Evolutionary conservation across 1,140 invertebrate genomes (phyloP), one percentile per base, ranked within the genome.

Genomic region (Varroa destructor): DNA sequence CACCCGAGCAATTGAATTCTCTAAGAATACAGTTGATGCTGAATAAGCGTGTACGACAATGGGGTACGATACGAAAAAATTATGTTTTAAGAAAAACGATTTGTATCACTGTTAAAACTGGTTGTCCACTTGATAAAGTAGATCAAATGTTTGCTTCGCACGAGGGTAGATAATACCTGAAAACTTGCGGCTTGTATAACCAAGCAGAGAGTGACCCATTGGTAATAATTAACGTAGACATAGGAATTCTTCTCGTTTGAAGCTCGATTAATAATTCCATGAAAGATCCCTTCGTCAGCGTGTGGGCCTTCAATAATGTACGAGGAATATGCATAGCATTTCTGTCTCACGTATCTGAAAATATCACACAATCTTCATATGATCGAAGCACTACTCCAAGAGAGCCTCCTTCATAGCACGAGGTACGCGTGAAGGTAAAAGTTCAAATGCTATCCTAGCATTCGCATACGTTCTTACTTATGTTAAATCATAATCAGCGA

Each of bases 151-250:
- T 25, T 25, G 25, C 25, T 25, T 25, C 25, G 25, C 25, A 25
- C 25, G 25, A 25, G 25, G 25, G 25, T 25, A 25, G 25, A 25
- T 25, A 25, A 25, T 14, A 81, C 72, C n/a, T 80, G 78, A 73
- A 80, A 81, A 43, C 79, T 70, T n/a, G 79, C 73, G 10, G 80
- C 79, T 74, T 79, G 78, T 10, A 80, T 56, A 46, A 80, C 75
- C 3, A 81, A 74, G 6, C 80, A 75, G 57, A 81, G 78, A 6
- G 79, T 80, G 1, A 81, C 80, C 81, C 81, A 82, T 73, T 82
- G 81, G 74, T 82, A 82, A 74, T 81, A 82, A 42, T 73, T 73
- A 56, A 77, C 75, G 72, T 77, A 77, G 25, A 75, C 74, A 37
- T 12, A 12, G 14, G 14, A 12, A 40, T 40, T 67, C 3, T 40